Evolutionary conservation across 2,113 vertebrate species (phyloP).

Genomic region (Stigmatopora argus): DNA sequence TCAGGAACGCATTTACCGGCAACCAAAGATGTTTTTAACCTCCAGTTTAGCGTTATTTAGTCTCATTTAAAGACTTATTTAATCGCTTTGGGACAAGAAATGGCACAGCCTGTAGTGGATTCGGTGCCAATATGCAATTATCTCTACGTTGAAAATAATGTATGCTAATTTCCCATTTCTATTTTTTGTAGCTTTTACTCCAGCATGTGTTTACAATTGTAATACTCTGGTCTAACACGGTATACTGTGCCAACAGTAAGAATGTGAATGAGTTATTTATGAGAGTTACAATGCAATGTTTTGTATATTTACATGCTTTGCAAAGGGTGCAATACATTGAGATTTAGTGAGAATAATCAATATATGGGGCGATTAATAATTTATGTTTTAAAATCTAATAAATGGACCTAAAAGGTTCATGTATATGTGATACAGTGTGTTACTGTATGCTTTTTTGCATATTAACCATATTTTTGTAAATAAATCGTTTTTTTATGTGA

Average conservation of each 20-base stretch:
- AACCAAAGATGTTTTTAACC: conserved; percentile 21
- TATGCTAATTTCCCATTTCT: not conserved
- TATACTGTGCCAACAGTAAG: not conserved
- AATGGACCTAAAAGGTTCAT: not conserved
- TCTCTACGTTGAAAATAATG: conserved; percentile 3
- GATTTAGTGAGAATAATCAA: not conserved
- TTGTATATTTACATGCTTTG: not conserved
- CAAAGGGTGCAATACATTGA: not conserved
- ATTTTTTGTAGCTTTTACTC: not conserved
- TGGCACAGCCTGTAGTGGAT: not conserved
- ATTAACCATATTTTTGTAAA: not conserved
- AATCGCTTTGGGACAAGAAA: not conserved
- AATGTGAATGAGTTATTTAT: not conserved
- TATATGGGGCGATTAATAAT: not conserved
- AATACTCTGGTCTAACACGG: not conserved
- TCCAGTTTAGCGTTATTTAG: conserved; percentile 9
- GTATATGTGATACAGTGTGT: not conserved
- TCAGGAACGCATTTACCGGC: conserved; percentile 9
- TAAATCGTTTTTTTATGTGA: not conserved
- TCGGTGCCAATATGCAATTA: too few species aligned
- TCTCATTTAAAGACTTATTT: not conserved
- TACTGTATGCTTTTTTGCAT: not conserved
- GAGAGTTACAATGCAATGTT: not conserved
- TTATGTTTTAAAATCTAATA: not conserved
- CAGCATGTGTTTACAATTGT: conserved; percentile 3